These are phyloP conservation scores for Pagetopsis macropterus DNA, from an alignment of 2,797 vertebrate genomes.

Conservation along the genomic window DNA sequence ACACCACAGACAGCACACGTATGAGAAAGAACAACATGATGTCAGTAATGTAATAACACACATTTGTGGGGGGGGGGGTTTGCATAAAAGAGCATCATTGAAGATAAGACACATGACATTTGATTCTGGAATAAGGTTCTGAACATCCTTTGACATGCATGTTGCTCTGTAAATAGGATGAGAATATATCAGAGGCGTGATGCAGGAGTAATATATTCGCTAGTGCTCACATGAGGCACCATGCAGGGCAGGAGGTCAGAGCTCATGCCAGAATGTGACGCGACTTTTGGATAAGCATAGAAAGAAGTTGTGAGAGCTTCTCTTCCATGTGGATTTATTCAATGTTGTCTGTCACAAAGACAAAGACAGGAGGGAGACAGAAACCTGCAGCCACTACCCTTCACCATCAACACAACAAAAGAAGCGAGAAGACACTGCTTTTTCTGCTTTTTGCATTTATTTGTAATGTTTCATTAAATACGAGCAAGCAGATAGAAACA, in stretches of 20 bases:
- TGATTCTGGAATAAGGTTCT: constrained; percentile 71
- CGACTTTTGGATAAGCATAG: constrained; percentile 62
- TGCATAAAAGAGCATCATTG: constrained; percentile 21
- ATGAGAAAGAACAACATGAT: constrained; percentile 51
- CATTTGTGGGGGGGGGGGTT: constrained; percentile 25
- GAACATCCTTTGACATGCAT: constrained; percentile 73
- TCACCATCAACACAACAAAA: constrained; percentile 72
- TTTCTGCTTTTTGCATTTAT: constrained; percentile 92
- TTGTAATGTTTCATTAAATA: constrained; percentile 89
- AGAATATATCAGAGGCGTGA: constrained; percentile 78
- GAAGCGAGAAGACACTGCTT: constrained; percentile 82
- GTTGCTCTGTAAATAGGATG: constrained; percentile 51
- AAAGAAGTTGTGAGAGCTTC: constrained; percentile 72
- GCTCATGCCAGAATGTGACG: constrained; percentile 75
- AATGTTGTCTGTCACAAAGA: constrained; percentile 59
- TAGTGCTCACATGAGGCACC: constrained; percentile 59
- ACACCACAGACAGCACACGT: constrained; percentile 66
- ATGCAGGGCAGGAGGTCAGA: constrained; percentile 70
- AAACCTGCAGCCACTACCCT: constrained; percentile 73
- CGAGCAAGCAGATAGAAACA: constrained; percentile 95
- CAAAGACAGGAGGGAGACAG: constrained; percentile 64
- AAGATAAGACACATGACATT: constrained; percentile 63
- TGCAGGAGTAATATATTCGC: constrained; percentile 80
- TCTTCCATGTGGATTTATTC: constrained; percentile 85
- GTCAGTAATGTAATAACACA: constrained; percentile 50